Base-by-base conservation (phyloP, 2,113 vertebrate species). In the Bostrychus sinensis region DNA sequence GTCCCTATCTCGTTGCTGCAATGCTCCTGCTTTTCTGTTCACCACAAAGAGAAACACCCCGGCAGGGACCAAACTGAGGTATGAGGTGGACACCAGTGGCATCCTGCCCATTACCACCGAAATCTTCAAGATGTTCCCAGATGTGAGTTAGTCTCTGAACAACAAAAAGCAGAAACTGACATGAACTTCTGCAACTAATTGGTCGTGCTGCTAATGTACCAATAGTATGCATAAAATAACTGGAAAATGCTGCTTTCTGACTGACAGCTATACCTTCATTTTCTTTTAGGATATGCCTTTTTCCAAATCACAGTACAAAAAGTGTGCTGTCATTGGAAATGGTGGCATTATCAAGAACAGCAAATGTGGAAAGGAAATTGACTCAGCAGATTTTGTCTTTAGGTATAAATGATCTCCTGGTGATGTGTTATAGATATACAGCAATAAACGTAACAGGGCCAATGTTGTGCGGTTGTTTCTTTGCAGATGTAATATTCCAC, bases 41-140 rank as follows among this genome's bases (percentile, higher is more conserved):
- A 98, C 96, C 68, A 98, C 97, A 7, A 96, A 97, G 92, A 96
- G 94, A 80, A 99, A 99, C 71, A 98, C 96, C 0, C 96, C 97
- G 3, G 85, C 95, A 62, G 94, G 95, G 42, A 95, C 94, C 4
- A 97, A 98, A 61, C 94, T 98, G 81, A 93, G 95, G 70, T 99
- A 99, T 0, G 97, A 99, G 88, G 95, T 98, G 75, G 97, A 98
- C 72, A 95, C 95, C 1, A 98, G 96, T 4, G 95, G 95, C 20
- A 94, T 96, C 69, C 93, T 95, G 55, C 94, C 95, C 62, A 95
- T 99, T 87, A 94, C 93, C 78, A 89, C 92, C 2, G 96, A 98
- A 83, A 92, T 98, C 82, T 99, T 96, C 88, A 95, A 94, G 63
- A 97, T 98, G 95, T 96, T 99, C 78, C 97, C 96, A 36, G 95